Evolutionary conservation across 2,797 vertebrate genomes (phyloP).

Genomic region (Acrocephalus scirpaceus): DNA sequence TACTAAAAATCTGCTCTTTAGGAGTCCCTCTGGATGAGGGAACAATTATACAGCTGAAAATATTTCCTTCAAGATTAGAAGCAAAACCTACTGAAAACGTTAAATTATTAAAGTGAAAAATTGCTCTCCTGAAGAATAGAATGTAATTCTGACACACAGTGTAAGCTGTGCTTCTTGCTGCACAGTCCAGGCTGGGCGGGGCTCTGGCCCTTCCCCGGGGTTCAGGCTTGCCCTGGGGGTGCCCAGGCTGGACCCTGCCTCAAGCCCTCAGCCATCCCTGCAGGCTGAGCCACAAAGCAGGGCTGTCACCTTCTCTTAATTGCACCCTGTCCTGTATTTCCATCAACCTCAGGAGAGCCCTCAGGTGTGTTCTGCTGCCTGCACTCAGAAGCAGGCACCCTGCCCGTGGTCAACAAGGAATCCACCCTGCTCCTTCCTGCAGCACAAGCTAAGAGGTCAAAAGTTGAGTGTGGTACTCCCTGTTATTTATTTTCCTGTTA

Average conservation of each 20-base stretch:
- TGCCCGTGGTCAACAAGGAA: neutral
- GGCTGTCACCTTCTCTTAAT: neutral
- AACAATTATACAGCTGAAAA: neutral
- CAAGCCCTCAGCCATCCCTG: neutral
- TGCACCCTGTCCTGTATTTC: neutral
- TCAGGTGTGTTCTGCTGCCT: neutral
- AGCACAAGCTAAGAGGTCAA: neutral
- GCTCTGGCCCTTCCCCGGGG: fast-evolving
- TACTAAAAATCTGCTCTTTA: neutral
- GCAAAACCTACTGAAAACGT: neutral
- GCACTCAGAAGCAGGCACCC: neutral
- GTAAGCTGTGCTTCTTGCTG: fast-evolving
- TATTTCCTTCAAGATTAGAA: neutral
- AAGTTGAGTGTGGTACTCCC: neutral
- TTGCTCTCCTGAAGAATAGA: neutral
- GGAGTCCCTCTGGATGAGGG: neutral
- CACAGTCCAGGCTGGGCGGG: fast-evolving
- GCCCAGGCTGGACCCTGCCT: neutral
- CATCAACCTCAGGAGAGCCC: neutral
- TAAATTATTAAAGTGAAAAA: neutral
- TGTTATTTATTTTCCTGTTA: neutral
- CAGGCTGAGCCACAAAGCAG: neutral
- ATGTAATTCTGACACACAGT: neutral
- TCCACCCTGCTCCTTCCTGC: neutral
- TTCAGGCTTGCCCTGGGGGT: neutral